phyloP scores from a whole-genome alignment of 2,888 invertebrate genomes.

The Eilema griseolum region DNA sequence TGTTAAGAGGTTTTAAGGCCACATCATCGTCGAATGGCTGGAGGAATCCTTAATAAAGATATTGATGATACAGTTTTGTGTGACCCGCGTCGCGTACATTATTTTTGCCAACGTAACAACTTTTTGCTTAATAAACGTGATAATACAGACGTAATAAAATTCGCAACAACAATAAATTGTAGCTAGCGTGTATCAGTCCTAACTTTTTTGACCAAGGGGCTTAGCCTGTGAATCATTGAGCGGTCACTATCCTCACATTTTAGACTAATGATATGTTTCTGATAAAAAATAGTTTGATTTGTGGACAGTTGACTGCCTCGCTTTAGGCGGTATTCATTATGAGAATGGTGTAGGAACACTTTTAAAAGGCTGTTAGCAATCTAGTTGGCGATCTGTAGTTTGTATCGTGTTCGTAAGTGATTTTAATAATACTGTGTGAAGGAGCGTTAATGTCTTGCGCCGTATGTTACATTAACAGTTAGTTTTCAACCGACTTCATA shows the following conservation, averaged over 20 bases:
- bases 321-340: slow-evolving; percentile 44
- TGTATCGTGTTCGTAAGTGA: slow-evolving; percentile 14
- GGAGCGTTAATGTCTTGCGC: not conserved
- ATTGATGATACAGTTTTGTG: not conserved
- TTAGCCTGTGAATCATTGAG: slow-evolving; percentile 54
- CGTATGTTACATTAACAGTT: not conserved
- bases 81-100: no score
- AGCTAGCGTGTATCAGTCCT: slow-evolving; percentile 19
- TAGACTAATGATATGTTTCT: slow-evolving; percentile 35
- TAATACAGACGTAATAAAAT: not conserved
- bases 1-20: no score
- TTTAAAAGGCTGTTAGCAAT: slow-evolving; percentile 30
- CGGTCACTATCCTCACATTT: slow-evolving; percentile 51
- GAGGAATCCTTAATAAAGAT: not conserved
- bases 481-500: not conserved
- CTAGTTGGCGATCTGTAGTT: slow-evolving; percentile 16
- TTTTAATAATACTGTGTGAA: slow-evolving; percentile 3
- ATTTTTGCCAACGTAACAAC: no score
- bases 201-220: slow-evolving; percentile 41
- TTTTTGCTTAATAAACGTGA: not conserved
- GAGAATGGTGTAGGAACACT: slow-evolving; percentile 24
- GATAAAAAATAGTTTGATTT: slow-evolving; percentile 49
- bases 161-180: not conserved
- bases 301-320: slow-evolving; percentile 45
- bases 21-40: not conserved